Percentiles rank a stretch among this genome's conserved stretches.
Evolutionary conservation across 2,888 invertebrate species (phyloP).

Genomic region (Drosophila gaucha): DNA sequence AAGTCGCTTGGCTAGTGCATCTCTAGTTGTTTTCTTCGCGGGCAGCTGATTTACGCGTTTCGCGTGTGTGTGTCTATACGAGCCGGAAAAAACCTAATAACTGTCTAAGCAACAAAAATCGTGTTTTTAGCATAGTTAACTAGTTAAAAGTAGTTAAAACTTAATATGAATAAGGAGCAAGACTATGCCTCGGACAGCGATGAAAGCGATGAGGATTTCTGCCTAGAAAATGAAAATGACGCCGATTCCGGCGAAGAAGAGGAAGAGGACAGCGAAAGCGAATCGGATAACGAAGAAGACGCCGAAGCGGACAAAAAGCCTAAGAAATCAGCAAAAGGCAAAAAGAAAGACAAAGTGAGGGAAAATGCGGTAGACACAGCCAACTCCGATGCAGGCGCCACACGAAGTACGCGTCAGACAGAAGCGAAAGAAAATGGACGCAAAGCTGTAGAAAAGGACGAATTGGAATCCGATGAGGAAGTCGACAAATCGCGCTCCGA

Average conservation of each 20-base stretch:
- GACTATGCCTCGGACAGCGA: constrained; percentile 88
- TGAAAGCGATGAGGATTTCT: constrained; percentile 91
- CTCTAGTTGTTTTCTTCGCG: constrained; percentile 3
- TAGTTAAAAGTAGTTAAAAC: neutral
- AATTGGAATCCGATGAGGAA: constrained; percentile 85
- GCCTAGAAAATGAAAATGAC: constrained; percentile 87
- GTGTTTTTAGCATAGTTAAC: neutral
- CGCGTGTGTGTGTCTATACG: constrained; percentile 2
- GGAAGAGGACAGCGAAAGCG: constrained; percentile 33
- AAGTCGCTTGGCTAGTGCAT: neutral
- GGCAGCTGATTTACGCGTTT: constrained; percentile 29
- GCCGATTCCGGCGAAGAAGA: constrained; percentile 43
- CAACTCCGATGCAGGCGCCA: neutral
- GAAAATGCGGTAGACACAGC: constrained; percentile 4
- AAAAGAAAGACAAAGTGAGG: constrained; percentile 33
- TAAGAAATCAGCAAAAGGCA: constrained; percentile 27
- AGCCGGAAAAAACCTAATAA: constrained; percentile 25
- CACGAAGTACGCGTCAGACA: constrained; percentile 68
- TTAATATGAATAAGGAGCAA: constrained; percentile 83
- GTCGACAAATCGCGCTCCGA: constrained; percentile 89
- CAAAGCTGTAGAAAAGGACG: constrained; percentile 73
- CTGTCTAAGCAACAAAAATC: neutral
- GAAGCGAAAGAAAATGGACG: constrained; percentile 30
- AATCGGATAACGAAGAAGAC: constrained; percentile 28
- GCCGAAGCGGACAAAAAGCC: constrained; percentile 12